These are phyloP conservation scores for Plectrocnemia conspersa DNA, from an alignment of 1,140 invertebrate species.

Conservation along the genomic window DNA sequence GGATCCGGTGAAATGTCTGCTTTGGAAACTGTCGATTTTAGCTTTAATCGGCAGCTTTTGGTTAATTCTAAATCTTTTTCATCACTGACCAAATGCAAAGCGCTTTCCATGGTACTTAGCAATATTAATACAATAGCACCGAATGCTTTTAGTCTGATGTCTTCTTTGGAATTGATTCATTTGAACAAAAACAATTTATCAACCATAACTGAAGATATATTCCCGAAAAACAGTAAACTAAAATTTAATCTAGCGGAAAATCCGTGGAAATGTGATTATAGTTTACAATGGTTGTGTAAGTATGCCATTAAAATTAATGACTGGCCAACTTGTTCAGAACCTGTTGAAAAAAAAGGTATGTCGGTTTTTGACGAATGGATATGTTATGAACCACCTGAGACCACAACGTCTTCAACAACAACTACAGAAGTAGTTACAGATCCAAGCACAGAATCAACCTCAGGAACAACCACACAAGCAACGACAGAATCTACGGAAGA, in stretches of 20 bases:
- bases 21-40: conserved; percentile 34
- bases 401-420: no score
- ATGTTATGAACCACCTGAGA: no score
- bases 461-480: background rate
- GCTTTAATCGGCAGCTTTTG: conserved; percentile 33
- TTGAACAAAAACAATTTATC: conserved; percentile 29
- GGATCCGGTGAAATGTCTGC: conserved; percentile 28
- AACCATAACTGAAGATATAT: conserved; percentile 38
- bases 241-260: conserved; percentile 32
- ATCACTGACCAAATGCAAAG: conserved; percentile 35
- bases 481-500: background rate
- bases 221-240: conserved; percentile 33
- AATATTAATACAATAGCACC: background rate
- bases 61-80: conserved; percentile 27
- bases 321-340: no score
- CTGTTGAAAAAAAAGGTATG: conserved; percentile 1
- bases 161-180: conserved; percentile 3
- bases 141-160: background rate
- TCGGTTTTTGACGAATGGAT: conserved; percentile 17
- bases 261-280: conserved; percentile 24
- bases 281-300: conserved; percentile 27
- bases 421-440: no score
- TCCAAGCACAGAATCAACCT: no score
- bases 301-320: no score
- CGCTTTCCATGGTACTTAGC: background rate